Conservation (phyloP, 2,888 invertebrate genomes). For the Pseudoips prasinana region DNA sequence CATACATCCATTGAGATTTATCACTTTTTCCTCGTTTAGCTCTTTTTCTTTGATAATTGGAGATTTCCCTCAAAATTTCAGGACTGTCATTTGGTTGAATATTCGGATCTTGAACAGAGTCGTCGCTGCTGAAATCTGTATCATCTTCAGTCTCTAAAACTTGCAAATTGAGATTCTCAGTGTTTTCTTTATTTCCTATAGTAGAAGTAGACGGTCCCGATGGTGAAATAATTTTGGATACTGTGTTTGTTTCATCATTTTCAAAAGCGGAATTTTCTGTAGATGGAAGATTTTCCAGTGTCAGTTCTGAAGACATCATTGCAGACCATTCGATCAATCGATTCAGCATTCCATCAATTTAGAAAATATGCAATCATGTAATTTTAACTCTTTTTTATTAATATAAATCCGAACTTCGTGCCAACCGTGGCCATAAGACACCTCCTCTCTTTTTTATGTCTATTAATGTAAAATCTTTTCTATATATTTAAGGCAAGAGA, state of each 20-base stretch:
- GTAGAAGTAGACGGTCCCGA: constrained; percentile 1
- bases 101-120: constrained; percentile 8
- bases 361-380: too few species aligned
- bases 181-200: not conserved
- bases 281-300: too few species aligned
- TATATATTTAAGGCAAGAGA: constrained; percentile 6
- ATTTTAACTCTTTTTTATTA: too few species aligned
- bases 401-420: too few species aligned
- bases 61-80: constrained; percentile 4
- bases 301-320: too few species aligned
- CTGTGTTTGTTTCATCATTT: too few species aligned
- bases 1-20: too few species aligned
- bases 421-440: too few species aligned
- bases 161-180: constrained; percentile 2
- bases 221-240: constrained; percentile 1
- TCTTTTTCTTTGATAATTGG: constrained; percentile 9
- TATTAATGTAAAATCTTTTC: constrained; percentile 1
- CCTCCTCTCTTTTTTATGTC: too few species aligned
- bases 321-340: too few species aligned
- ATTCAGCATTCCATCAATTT: too few species aligned
- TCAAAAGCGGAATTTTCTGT: too few species aligned
- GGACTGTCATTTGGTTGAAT: constrained; percentile 4
- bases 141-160: constrained; percentile 7
- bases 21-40: constrained; percentile 12
- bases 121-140: constrained; percentile 9